Percentiles rank a stretch among this genome's conserved stretches.
phyloP scores from a whole-genome alignment of 2,113 vertebrate species.

The Chunga burmeisteri region DNA sequence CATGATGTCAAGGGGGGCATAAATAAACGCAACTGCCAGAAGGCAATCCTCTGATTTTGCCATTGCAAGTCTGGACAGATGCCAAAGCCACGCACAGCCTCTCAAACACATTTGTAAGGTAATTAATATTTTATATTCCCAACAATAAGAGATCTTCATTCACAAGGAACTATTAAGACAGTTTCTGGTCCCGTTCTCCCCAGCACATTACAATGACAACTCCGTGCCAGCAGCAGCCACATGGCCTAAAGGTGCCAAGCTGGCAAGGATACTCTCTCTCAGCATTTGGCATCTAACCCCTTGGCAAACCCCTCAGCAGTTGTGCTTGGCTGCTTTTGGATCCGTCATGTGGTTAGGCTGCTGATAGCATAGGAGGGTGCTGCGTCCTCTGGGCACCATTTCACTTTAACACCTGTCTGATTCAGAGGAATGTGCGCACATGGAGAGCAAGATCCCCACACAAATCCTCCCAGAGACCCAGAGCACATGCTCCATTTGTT shows the following conservation, averaged over 20 bases:
- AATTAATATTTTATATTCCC: slow-evolving; percentile 59
- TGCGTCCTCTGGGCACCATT: slow-evolving; percentile 48
- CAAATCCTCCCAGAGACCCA: slow-evolving; percentile 37
- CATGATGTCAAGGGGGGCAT: background rate
- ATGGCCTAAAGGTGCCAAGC: slow-evolving; percentile 68
- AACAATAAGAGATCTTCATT: slow-evolving; percentile 26
- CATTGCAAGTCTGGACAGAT: background rate
- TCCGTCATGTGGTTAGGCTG: slow-evolving; percentile 61
- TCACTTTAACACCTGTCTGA: slow-evolving; percentile 64
- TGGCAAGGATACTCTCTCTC: slow-evolving; percentile 55
- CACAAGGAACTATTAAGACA: slow-evolving; percentile 18
- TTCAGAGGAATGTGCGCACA: slow-evolving; percentile 54
- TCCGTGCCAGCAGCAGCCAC: slow-evolving; percentile 54
- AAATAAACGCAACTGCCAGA: slow-evolving; percentile 6
- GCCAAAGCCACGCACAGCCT: background rate
- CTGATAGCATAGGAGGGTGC: slow-evolving; percentile 53
- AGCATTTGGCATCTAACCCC: slow-evolving; percentile 60
- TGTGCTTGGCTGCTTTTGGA: slow-evolving; percentile 64
- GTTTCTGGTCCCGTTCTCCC: slow-evolving; percentile 50
- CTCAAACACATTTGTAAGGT: background rate
- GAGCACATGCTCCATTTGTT: slow-evolving; percentile 28
- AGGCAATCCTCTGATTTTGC: background rate
- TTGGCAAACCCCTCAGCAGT: slow-evolving; percentile 52
- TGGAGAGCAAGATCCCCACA: slow-evolving; percentile 39
- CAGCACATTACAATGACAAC: slow-evolving; percentile 8